Base-by-base conservation (phyloP, 1,140 invertebrate genomes). In the Globodera rostochiensis region DNA sequence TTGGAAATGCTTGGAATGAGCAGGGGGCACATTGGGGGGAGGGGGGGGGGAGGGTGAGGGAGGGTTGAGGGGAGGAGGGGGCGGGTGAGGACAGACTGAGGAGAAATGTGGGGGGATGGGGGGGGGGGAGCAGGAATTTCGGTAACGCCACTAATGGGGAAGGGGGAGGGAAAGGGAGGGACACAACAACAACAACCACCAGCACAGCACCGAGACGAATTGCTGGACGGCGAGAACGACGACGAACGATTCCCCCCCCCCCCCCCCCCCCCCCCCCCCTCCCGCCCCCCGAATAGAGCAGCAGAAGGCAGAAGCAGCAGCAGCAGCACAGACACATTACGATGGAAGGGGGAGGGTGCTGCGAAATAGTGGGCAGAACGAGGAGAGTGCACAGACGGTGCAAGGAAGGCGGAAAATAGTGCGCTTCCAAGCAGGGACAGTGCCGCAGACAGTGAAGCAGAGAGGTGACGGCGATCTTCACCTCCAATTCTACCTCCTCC, bases 1-100 rank as follows among this genome's bases (percentile, higher is more conserved):
- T 60, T 60, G 57, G 57, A n/a, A 60, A 60, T 60, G 57, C 57
- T 60, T 60, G 57, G 57, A 60, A 60, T 60, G 57, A 60, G 57
- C 13, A 60, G 57, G 9, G 15, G 57, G 11, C 11, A 19, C 11
- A 60, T 5, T 5, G 13, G 57, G 57, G 57, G 9, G 15, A 7
- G 13, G 57, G 57, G 57, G 1, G 57, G 15, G 1, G 57, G 6
- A 6, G 57, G 57, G 57, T n/a, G n/a, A n/a, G n/a, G n/a, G n/a
- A n/a, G n/a, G n/a, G 0, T 13, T 0, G 6, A 7, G 57, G 15
- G 57, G 13, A 15, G 9, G 57, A 13, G 57, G 9, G 13, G 15
- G 8, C 9, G 13, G 57, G 57, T 13, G 9, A 60, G 57, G 57
- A 60, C 57, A 60, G 57, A 60, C 57, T 60, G 57, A 60, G 57